Conservation (phyloP, 2,113 vertebrate species). For the Sminthopsis crassicaudata region DNA sequence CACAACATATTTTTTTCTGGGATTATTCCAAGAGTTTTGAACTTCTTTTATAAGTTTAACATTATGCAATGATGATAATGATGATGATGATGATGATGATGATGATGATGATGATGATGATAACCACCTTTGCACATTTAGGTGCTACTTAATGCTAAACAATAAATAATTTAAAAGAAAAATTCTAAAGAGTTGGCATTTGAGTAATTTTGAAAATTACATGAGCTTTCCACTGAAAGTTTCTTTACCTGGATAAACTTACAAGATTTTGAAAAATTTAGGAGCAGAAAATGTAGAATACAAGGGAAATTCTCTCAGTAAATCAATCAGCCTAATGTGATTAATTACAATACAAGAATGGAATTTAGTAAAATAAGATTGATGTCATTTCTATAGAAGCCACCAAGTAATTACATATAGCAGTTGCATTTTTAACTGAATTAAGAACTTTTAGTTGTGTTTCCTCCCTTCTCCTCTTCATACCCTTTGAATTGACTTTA, state of each 20-base stretch:
- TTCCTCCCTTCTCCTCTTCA: not conserved
- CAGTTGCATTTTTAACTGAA: not conserved
- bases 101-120: too few relatives aligned
- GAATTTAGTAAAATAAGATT: slow-evolving; percentile 62
- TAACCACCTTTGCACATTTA: too few relatives aligned
- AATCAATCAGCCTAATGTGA: slow-evolving; percentile 26
- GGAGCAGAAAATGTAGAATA: not conserved
- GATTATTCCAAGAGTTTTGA: too few relatives aligned
- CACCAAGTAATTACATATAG: not conserved
- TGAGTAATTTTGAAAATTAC: not conserved
- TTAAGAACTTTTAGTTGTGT: not conserved
- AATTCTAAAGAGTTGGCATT: not conserved
- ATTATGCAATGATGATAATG: too few relatives aligned
- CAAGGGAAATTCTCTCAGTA: slow-evolving; percentile 40
- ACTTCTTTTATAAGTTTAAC: too few relatives aligned
- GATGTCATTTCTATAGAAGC: slow-evolving; percentile 41
- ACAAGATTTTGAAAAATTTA: not conserved
- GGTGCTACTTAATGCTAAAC: too few relatives aligned
- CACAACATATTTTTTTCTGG: too few relatives aligned
- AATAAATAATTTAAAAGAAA: too few relatives aligned
- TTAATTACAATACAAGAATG: slow-evolving; percentile 38
- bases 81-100: too few relatives aligned
- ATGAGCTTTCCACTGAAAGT: not conserved
- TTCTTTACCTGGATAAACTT: not conserved
- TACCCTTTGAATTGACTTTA: not conserved